Percentiles rank a stretch among this genome's conserved stretches.
phyloP scores from a whole-genome alignment of 2,888 invertebrate genomes.

The Saturnia pavonia region DNA sequence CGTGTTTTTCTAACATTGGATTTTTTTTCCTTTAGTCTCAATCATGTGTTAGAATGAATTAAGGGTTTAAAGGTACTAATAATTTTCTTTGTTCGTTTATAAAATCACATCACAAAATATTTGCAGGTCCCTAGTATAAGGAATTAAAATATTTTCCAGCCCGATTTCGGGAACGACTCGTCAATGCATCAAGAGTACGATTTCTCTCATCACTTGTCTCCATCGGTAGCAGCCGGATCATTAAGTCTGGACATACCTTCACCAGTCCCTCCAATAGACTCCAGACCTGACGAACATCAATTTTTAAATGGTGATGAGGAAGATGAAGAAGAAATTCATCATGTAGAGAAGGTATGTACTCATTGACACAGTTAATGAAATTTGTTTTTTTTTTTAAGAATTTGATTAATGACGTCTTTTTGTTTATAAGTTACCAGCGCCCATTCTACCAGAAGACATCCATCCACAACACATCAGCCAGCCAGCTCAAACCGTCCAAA shows the following conservation, averaged over 20 bases:
- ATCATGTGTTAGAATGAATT: not conserved
- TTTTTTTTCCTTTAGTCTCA: not conserved
- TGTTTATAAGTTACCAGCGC: constrained; percentile 54
- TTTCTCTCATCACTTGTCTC: constrained; percentile 75
- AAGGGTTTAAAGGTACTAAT: not conserved
- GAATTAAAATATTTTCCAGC: constrained; percentile 53
- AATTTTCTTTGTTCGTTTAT: not conserved
- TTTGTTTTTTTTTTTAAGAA: not conserved
- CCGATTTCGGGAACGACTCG: constrained; percentile 83
- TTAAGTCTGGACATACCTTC: constrained; percentile 73
- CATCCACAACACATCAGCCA: constrained; percentile 34
- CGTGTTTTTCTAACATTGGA: too few species aligned
- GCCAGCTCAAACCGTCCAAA: constrained; percentile 30
- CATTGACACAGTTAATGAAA: not conserved
- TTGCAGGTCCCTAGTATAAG: not conserved
- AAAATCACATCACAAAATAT: not conserved
- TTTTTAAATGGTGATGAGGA: constrained; percentile 48
- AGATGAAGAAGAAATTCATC: constrained; percentile 43
- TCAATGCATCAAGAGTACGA: constrained; percentile 80
- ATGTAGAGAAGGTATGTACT: constrained; percentile 46
- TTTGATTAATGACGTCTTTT: not conserved
- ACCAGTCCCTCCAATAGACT: constrained; percentile 70
- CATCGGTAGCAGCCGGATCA: constrained; percentile 65
- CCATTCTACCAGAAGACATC: constrained; percentile 56
- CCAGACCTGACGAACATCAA: constrained; percentile 49